Conservation (phyloP, 2,888 invertebrate genomes). For the Scaptomyza flava region DNA sequence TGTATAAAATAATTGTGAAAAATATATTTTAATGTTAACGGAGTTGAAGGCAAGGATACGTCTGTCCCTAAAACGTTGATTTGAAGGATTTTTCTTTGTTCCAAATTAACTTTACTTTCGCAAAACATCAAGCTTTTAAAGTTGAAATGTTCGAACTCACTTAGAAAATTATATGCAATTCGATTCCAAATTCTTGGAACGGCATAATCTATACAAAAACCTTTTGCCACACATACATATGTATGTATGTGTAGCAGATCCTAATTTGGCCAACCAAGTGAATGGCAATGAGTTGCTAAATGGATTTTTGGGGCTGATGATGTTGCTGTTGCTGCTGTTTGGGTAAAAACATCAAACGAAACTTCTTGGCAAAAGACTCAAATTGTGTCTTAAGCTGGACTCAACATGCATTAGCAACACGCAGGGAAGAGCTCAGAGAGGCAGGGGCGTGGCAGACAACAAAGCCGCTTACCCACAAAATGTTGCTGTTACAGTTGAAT, state of each 20-base stretch:
- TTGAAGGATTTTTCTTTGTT: no score
- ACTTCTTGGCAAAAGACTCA: constrained; percentile 56
- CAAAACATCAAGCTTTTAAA: neutral
- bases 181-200: neutral
- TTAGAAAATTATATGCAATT: neutral
- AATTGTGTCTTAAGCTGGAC: constrained; percentile 77
- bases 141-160: neutral
- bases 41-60: neutral
- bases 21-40: neutral
- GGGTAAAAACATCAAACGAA: constrained; percentile 62
- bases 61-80: no score
- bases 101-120: neutral
- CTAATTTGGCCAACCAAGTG: constrained; percentile 39
- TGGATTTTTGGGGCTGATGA: constrained; percentile 57
- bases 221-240: neutral
- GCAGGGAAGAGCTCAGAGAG: constrained; percentile 8
- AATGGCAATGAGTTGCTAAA: constrained; percentile 58
- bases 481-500: constrained; percentile 58
- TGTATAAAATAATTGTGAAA: neutral
- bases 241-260: neutral
- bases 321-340: constrained; percentile 21
- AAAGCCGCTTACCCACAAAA: constrained; percentile 51
- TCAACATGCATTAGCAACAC: constrained; percentile 76
- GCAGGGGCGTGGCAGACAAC: constrained; percentile 18
- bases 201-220: neutral